These are phyloP conservation scores for Cetonia aurata DNA, from an alignment of 2,888 invertebrate species.

Conservation along the genomic window DNA sequence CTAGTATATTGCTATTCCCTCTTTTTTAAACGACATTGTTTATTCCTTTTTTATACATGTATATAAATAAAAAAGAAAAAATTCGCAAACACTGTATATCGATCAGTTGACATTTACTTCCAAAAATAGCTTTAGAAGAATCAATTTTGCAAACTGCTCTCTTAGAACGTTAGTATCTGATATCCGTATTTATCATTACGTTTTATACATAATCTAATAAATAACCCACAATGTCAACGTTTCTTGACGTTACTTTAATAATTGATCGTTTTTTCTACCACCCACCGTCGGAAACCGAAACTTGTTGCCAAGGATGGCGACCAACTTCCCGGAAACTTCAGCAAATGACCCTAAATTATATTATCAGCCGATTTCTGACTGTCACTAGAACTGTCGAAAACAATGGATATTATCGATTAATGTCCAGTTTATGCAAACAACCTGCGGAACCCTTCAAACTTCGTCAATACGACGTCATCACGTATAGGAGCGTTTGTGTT, in stretches of 20 bases:
- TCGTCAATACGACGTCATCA: constrained; percentile 9
- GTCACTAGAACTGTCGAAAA: constrained; percentile 12
- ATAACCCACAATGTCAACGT: constrained; percentile 3
- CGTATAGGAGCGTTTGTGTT: constrained; percentile 7
- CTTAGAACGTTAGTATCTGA: no score
- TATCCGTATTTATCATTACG: no score
- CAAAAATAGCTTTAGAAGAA: no score
- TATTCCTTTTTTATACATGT: no score
- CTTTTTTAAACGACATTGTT: no score
- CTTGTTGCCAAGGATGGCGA: constrained; percentile 22
- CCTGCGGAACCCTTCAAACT: constrained; percentile 3
- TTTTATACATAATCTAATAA: no score
- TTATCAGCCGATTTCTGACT: constrained; percentile 22
- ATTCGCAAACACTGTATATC: no score
- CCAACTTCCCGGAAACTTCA: constrained; percentile 1
- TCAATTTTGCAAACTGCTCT: no score
- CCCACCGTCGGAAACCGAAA: constrained; percentile 10
- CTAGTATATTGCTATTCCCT: no score
- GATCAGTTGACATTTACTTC: no score
- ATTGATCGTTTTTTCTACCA: constrained; percentile 7
- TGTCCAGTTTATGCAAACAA: constrained; percentile 33
- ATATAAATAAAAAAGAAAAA: no score
- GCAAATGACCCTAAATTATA: constrained; percentile 20
- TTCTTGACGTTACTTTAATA: constrained; percentile 14
- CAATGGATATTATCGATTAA: constrained; percentile 27